Evolutionary conservation across 2,113 vertebrate species (phyloP), one percentile per base, ranked within the genome.

Genomic region (Bettongia penicillata): DNA sequence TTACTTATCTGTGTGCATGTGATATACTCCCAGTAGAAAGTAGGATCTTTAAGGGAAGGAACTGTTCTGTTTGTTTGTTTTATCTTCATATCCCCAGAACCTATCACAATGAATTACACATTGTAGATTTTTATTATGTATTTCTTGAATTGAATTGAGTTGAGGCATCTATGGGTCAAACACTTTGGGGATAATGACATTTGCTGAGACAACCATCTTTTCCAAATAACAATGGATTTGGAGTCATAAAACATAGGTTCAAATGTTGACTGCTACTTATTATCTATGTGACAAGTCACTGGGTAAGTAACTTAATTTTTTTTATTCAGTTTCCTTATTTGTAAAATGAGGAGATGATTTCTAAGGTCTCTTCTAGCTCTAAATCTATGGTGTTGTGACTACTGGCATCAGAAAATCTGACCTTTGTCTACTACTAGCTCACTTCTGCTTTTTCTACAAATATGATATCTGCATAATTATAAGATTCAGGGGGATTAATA

Each of bases 371-470:
- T 43, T 77, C 57, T 37, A 61, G 28, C 28, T 61, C 57, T 61
- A 61, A 61, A 77, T 77, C 31, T 77, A n/a, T 77, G 68, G 37
- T 43, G 37, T 4, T n/a, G 0, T 77, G 49, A 57, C 51, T 43
- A 93, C 51, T 94, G 43, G 37, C 49, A n/a, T 49, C 84, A 26
- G 9, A 55, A 90, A 1, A 12, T 95, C 68, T 94, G 0, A 37
- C 5, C 52, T 94, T 96, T 94, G 47, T 49, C 49, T 53, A 93
- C 90, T 53, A 68, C 89, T 50, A 51, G 47, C 55, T 61, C n/a
- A 53, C 16, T 8, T 77, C 37, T 77, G 37, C 68, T 43, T 77
- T 77, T 77, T 77, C 68, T 77, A 14, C 37, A 77, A 22, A 37
- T 77, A n/a, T 77, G 37, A 77, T 19, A 77, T 77, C 5, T 77